A percentile compares a stretch with the other conserved stretches of the same genome.
Conservation (phyloP, 1,140 invertebrate genomes). For the Penaeus indicus region DNA sequence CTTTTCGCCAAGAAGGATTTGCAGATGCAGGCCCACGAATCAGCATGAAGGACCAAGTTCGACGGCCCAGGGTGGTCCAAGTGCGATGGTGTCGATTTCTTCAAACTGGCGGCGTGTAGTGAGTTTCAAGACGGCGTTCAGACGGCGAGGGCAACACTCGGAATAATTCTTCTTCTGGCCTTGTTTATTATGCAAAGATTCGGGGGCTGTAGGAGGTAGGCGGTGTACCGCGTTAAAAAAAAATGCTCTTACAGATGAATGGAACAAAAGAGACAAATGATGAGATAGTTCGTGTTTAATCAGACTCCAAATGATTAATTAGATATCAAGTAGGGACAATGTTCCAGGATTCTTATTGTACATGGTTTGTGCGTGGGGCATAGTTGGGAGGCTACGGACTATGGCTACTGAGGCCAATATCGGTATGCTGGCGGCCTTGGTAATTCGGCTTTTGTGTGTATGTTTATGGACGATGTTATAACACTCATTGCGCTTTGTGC, state of each 20-base stretch:
- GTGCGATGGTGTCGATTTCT: slow-evolving; percentile 53
- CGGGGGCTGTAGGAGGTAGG: slow-evolving; percentile 54
- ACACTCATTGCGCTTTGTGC: not conserved
- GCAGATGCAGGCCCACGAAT: not conserved
- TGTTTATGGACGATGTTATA: too few relatives aligned
- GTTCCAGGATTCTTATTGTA: slow-evolving; percentile 52
- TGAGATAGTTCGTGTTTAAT: too few relatives aligned
- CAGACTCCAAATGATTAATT: not conserved
- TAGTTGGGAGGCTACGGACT: slow-evolving; percentile 46
- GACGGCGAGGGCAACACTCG: slow-evolving; percentile 47
- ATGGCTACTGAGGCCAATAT: slow-evolving; percentile 53
- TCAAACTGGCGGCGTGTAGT: slow-evolving; percentile 57
- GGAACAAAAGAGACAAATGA: too few relatives aligned
- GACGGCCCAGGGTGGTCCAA: slow-evolving; percentile 22
- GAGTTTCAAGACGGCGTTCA: slow-evolving; percentile 65
- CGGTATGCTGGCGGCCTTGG: slow-evolving; percentile 38
- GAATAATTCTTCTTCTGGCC: slow-evolving; percentile 32
- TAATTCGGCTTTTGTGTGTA: not conserved
- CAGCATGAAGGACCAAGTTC: not conserved
- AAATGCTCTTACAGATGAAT: not conserved
- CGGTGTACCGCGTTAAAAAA: not conserved
- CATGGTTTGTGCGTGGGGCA: slow-evolving; percentile 40
- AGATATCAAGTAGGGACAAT: not conserved
- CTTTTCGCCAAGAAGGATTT: slow-evolving; percentile 54
- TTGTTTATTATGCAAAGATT: slow-evolving; percentile 44